Evolutionary conservation across 2,888 invertebrate species (phyloP), one percentile per base, ranked within the genome.

Genomic region (Lathronympha strigana): DNA sequence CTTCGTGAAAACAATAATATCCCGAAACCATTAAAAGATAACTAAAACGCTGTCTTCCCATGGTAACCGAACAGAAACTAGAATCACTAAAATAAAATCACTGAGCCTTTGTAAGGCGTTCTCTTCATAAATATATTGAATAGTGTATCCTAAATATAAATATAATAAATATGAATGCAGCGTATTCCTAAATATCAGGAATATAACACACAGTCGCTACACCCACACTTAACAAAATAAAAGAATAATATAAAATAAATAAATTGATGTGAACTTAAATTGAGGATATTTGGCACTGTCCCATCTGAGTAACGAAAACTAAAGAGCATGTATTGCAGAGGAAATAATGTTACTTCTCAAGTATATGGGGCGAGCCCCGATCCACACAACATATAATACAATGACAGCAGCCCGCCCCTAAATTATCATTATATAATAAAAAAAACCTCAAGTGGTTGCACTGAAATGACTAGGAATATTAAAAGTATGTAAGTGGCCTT

Each of bases 101-200:
- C 87, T 87, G 89, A 91, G 91, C 89, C 90, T 90, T 90, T 81
- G 80, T 84, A 81, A 84, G 87, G 81, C 82, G 81, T 45, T 76
- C 75, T 82, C 80, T 74, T 83, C 78, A 83, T 83, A 87, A 82
- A 88, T 84, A 85, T 83, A 83, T 84, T 80, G 72, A 83, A 82
- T 81, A 82, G 77, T 87, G 85, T 88, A 90, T 73, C 84, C 84
- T 90, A 87, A 86, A 84, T 84, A 88, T 86, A 89, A 90, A 89
- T 88, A 87, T 84, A 83, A 87, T 86, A 88, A 91, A 91, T 88
- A 92, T 92, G 92, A 92, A 91, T 90, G 92, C 86, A 88, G 90
- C 92, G 80, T 80, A 87, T 86, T 90, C 92, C 92, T 91, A 92
- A 92, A 92, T 92, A 92, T 89, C 92, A 92, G 92, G 91, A 92